These are phyloP conservation scores for Strigops habroptila DNA, from an alignment of 2,113 vertebrate genomes.

Conservation along the genomic window DNA sequence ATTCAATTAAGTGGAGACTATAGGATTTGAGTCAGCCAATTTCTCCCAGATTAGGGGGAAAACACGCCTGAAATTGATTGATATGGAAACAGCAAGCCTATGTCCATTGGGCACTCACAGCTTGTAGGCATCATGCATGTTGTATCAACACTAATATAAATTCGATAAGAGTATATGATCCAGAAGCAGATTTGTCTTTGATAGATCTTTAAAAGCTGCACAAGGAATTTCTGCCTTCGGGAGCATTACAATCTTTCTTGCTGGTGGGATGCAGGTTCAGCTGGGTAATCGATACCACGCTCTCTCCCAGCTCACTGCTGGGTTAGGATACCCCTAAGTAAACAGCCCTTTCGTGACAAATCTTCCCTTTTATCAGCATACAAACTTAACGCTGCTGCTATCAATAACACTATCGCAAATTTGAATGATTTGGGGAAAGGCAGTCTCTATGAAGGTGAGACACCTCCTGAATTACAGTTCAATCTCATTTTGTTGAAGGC, in stretches of 20 bases:
- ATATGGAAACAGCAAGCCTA: not conserved
- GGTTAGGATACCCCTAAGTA: not conserved
- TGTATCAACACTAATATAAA: conserved; percentile 17
- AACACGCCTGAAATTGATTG: conserved; percentile 11
- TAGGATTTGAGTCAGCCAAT: not conserved
- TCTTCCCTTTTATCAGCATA: not conserved
- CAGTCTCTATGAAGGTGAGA: not conserved
- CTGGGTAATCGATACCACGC: not conserved
- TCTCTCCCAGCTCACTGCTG: not conserved
- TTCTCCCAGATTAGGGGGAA: conserved; percentile 20
- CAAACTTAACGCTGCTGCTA: not conserved
- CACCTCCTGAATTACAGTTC: not conserved
- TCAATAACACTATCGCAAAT: not conserved
- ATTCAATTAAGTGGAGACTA: not conserved
- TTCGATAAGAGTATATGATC: not conserved
- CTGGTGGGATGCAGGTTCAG: not conserved
- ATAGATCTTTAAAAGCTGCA: conserved; percentile 5
- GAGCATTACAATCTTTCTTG: not conserved
- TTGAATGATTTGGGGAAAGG: not conserved
- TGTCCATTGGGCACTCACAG: not conserved
- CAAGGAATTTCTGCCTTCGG: not conserved
- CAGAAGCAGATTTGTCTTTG: conserved; percentile 1
- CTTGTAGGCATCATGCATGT: not conserved
- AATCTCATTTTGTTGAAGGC: not conserved
- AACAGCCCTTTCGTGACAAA: not conserved